Conservation (phyloP, 2,797 vertebrate genomes). For the Peromyscus eremicus region DNA sequence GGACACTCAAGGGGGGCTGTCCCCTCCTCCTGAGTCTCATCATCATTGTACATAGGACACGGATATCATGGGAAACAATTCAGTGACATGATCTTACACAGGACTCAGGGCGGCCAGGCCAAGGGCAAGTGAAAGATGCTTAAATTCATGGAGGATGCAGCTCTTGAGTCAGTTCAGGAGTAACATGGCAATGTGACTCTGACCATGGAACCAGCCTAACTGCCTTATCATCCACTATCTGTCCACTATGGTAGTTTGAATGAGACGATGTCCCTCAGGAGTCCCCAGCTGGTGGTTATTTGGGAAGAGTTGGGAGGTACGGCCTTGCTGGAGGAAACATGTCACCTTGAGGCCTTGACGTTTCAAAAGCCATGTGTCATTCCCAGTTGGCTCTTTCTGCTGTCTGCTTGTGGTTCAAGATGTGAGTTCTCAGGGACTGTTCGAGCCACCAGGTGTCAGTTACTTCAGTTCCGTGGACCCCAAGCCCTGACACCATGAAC, state of each 20-base stretch:
- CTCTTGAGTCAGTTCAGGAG: not conserved
- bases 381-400: not conserved
- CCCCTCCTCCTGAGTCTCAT: not conserved
- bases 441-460: not conserved
- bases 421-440: not conserved
- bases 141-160: not conserved
- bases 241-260: not conserved
- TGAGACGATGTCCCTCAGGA: not conserved
- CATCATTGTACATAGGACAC: not conserved
- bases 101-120: not conserved
- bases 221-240: no score
- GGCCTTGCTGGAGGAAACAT: not conserved
- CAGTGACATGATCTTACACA: not conserved
- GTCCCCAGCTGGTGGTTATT: not conserved
- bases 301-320: no score
- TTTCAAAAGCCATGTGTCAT: not conserved
- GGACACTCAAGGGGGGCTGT: fast-evolving
- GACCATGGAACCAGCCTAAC: fast-evolving
- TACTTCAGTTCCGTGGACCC: not conserved
- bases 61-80: not conserved
- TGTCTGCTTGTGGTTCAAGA: not conserved
- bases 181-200: not conserved
- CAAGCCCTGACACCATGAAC: not conserved
- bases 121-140: not conserved
- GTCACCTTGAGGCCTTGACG: not conserved